These are phyloP conservation scores for Pogoniulus pusillus DNA, from an alignment of 2,797 vertebrate species.

Conservation along the genomic window DNA sequence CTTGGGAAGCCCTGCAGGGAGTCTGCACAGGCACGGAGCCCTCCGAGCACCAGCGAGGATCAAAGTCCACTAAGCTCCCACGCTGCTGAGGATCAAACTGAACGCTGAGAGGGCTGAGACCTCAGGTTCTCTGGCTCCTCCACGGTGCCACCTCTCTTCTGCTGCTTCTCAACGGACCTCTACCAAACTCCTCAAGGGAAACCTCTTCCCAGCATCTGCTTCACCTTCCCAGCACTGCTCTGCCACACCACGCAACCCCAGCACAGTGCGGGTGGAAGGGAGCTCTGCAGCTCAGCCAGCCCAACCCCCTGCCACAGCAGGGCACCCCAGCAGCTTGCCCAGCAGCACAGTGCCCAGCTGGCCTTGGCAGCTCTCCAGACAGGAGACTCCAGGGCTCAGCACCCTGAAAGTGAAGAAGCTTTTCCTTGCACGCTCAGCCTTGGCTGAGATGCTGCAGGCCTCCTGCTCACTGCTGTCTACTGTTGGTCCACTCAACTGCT, in stretches of 20 bases:
- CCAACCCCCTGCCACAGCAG: neutral
- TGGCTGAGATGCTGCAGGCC: neutral
- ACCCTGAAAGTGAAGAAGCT: neutral
- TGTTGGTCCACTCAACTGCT: neutral
- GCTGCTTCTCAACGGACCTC: neutral
- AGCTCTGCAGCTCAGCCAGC: neutral
- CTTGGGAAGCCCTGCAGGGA: no score
- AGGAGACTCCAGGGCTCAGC: neutral
- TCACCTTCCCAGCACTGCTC: neutral
- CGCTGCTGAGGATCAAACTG: neutral
- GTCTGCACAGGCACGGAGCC: neutral
- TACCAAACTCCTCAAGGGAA: neutral
- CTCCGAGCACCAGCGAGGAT: neutral
- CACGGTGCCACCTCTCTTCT: neutral
- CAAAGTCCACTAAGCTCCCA: neutral
- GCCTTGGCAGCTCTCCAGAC: neutral
- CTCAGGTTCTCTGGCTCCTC: neutral
- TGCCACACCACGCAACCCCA: neutral
- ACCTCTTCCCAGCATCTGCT: neutral
- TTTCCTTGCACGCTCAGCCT: neutral
- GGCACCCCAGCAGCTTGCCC: neutral
- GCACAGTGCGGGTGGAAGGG: neutral
- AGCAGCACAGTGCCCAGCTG: no score
- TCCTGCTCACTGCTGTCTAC: accelerated
- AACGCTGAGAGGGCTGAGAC: neutral